Percentiles rank a stretch among this genome's conserved stretches.
Conservation (phyloP, 2,888 invertebrate genomes). For the Rhaphigaster nebulosa region DNA sequence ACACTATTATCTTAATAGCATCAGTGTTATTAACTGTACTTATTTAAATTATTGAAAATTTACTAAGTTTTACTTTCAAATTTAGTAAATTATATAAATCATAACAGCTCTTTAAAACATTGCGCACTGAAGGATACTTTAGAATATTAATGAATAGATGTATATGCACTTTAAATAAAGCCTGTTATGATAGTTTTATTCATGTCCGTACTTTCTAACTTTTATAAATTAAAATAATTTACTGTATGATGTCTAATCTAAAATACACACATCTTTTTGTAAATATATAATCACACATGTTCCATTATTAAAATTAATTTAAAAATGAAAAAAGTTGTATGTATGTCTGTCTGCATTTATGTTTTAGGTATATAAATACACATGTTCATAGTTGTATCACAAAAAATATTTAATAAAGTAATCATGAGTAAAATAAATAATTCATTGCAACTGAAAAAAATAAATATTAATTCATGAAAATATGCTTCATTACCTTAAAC, state of each 20-base stretch:
- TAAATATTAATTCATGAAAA: no score
- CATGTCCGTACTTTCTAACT: not conserved
- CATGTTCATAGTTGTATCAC: not conserved
- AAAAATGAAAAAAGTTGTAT: not conserved
- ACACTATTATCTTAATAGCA: not conserved
- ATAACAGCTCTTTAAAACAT: slow-evolving; percentile 2
- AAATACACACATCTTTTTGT: not conserved
- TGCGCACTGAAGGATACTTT: not conserved
- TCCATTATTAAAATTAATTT: not conserved
- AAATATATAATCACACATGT: not conserved
- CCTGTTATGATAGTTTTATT: slow-evolving; percentile 1
- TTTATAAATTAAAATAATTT: not conserved
- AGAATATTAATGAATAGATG: not conserved
- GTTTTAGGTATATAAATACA: not conserved
- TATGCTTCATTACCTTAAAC: no score
- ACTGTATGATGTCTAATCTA: not conserved
- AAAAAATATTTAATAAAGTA: not conserved
- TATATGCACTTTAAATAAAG: not conserved
- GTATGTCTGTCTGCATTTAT: not conserved
- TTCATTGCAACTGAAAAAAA: not conserved
- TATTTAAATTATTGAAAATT: slow-evolving; percentile 5
- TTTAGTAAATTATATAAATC: slow-evolving; percentile 16
- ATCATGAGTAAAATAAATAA: not conserved
- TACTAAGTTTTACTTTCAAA: not conserved
- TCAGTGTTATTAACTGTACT: not conserved